phyloP scores from a whole-genome alignment of 2,797 vertebrate species.

The Gila robusta region DNA sequence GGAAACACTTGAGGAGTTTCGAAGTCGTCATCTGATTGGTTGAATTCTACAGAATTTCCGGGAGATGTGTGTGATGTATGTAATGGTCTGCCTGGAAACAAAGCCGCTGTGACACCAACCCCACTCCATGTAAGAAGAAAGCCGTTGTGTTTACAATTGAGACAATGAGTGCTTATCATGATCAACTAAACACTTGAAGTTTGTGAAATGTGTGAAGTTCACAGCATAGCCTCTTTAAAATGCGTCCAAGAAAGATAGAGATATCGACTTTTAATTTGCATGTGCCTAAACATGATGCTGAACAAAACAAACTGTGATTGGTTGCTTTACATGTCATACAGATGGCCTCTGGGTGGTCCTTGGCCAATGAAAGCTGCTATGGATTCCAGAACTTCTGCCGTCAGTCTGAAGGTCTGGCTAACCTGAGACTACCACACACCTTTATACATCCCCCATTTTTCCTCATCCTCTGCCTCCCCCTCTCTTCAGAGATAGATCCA shows the following conservation, averaged over 20 bases:
- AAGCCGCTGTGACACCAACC: too few species aligned
- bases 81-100: too few species aligned
- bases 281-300: not conserved
- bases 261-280: not conserved
- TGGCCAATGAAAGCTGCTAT: not conserved
- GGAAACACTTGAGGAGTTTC: not conserved
- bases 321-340: not conserved
- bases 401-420: not conserved
- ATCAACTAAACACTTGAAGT: too few species aligned
- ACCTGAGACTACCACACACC: not conserved
- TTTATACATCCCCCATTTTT: not conserved
- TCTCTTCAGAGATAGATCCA: conserved; percentile 46
- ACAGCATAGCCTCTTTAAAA: too few species aligned
- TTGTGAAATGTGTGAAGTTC: too few species aligned
- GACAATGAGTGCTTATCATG: too few species aligned
- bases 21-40: too few species aligned
- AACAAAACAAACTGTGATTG: not conserved
- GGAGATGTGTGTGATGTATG: not conserved
- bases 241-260: not conserved
- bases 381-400: not conserved
- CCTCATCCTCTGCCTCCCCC: not conserved
- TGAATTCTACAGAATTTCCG: not conserved
- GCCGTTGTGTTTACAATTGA: too few species aligned
- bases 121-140: too few species aligned
- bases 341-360: not conserved